Conservation (phyloP, 2,888 invertebrate genomes). For the Diarsia rubi region DNA sequence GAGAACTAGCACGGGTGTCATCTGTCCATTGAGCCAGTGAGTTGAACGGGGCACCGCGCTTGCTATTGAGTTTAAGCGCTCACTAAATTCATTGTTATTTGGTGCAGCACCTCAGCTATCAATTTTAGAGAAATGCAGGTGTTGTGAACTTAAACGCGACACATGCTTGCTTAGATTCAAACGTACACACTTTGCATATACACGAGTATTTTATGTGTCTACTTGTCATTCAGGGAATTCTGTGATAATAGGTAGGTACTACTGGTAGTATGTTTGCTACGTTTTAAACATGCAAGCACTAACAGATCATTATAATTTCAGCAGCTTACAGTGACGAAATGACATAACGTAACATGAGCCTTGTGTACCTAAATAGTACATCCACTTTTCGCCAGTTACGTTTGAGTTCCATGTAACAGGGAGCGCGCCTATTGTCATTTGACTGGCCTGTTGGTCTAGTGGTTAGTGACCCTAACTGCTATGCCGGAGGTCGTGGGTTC, state of each 20-base stretch:
- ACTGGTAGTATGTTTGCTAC: not conserved
- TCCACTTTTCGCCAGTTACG: too few species aligned
- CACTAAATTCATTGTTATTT: constrained; percentile 53
- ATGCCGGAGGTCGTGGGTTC: too few species aligned
- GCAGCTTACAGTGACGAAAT: not conserved
- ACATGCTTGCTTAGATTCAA: constrained; percentile 29
- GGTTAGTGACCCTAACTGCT: too few species aligned
- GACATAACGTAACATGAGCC: too few species aligned
- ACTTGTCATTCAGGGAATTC: not conserved
- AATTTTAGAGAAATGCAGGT: constrained; percentile 35
- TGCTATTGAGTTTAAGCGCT: constrained; percentile 38
- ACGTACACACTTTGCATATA: constrained; percentile 10
- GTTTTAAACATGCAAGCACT: not conserved
- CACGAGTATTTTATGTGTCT: constrained; percentile 19
- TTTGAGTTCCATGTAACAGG: too few species aligned
- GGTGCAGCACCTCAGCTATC: constrained; percentile 27
- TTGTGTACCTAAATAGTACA: too few species aligned
- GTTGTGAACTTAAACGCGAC: constrained; percentile 14
- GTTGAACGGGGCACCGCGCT: constrained; percentile 41
- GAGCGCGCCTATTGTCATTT: too few species aligned
- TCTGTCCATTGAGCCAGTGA: constrained; percentile 36
- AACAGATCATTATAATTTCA: not conserved
- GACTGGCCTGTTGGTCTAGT: too few species aligned
- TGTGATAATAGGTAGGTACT: not conserved
- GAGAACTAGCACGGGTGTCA: constrained; percentile 58